These are phyloP conservation scores for Chaetodon trifascialis DNA, from an alignment of 2,113 vertebrate species.

Conservation along the genomic window DNA sequence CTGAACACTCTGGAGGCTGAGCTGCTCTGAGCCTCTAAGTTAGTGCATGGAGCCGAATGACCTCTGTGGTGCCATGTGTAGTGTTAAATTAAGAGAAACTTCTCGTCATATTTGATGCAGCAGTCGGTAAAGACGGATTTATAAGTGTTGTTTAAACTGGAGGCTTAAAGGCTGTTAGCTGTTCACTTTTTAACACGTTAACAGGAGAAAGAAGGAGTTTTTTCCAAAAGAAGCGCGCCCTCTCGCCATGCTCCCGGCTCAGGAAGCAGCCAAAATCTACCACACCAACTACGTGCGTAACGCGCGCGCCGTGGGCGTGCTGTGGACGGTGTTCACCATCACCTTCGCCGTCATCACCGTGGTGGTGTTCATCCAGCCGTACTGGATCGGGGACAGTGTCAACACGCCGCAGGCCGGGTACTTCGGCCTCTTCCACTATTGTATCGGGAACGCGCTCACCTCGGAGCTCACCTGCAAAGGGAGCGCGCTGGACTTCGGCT, in stretches of 20 bases:
- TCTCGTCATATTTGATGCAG: background rate
- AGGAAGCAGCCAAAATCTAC: conserved; percentile 96
- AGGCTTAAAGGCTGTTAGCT: no score
- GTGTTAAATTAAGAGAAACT: background rate
- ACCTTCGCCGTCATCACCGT: conserved; percentile 95
- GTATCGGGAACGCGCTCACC: conserved; percentile 95
- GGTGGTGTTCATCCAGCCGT: conserved; percentile 98
- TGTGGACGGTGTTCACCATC: conserved; percentile 97
- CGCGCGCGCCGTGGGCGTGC: conserved; percentile 92
- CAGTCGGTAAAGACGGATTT: background rate
- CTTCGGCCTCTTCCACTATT: conserved; percentile 98
- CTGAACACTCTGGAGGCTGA: background rate
- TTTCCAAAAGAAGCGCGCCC: background rate
- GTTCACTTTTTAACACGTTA: background rate
- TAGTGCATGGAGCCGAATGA: background rate
- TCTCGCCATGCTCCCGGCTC: conserved; percentile 88
- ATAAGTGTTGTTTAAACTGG: background rate
- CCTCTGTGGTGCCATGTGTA: background rate
- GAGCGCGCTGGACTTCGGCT: conserved; percentile 94
- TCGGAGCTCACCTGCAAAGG: conserved; percentile 97
- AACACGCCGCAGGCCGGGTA: conserved; percentile 96
- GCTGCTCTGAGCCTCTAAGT: background rate
- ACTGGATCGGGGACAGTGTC: conserved; percentile 99
- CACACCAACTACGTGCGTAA: conserved; percentile 98
- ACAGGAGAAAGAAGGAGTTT: background rate